Percentiles rank a stretch among this genome's conserved stretches.
These are phyloP conservation scores for Percopsis omiscomaycus DNA, from an alignment of 2,797 vertebrate genomes.

Conservation along the genomic window DNA sequence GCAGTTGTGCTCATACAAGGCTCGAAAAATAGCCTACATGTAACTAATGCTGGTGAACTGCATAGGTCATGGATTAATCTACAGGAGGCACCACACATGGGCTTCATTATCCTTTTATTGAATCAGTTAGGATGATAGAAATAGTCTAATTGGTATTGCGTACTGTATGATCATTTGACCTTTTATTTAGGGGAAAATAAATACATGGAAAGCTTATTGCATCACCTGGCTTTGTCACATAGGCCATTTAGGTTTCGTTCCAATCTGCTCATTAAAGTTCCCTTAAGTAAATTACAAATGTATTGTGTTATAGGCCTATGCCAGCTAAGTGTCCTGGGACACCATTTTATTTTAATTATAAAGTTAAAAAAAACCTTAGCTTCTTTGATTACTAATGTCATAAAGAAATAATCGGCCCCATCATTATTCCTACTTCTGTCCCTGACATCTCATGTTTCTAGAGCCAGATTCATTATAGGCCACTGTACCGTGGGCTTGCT, in stretches of 20 bases:
- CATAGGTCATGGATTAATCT: conserved; percentile 63
- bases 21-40: conserved; percentile 57
- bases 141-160: conserved; percentile 46
- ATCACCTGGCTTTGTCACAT: conserved; percentile 42
- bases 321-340: no score
- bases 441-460: conserved; percentile 36
- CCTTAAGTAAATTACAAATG: conserved; percentile 4
- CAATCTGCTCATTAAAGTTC: conserved; percentile 32
- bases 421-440: conserved; percentile 50
- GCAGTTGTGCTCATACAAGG: conserved; percentile 36
- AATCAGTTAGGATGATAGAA: conserved; percentile 72
- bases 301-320: no score
- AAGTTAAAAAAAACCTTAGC: no score
- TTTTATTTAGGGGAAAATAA: conserved; percentile 42
- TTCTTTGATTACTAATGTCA: background rate
- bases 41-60: conserved; percentile 65
- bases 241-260: background rate
- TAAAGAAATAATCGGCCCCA: conserved; percentile 27
- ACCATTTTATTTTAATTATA: no score
- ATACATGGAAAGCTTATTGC: conserved; percentile 53
- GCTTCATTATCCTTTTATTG: conserved; percentile 53
- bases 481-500: conserved; percentile 16
- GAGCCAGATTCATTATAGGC: conserved; percentile 5
- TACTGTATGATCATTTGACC: conserved; percentile 41
- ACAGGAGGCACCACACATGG: conserved; percentile 72